A percentile compares a stretch with the other conserved stretches of the same genome.
Evolutionary conservation across 2,797 vertebrate genomes (phyloP).

Genomic region (Pogonophryne albipinna): DNA sequence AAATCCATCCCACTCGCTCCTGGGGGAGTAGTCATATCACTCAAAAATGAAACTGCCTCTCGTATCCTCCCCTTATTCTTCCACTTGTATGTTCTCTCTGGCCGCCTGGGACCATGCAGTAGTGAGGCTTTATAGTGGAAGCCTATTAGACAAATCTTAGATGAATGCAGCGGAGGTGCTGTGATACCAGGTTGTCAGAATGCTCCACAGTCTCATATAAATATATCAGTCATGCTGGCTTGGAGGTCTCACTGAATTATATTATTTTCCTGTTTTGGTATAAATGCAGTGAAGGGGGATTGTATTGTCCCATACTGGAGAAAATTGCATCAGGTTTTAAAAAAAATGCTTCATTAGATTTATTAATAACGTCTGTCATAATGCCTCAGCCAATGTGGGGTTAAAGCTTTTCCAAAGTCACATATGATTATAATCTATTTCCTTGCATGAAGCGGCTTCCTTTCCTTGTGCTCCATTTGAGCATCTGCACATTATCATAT

Average conservation of each 20-base stretch:
- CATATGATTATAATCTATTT: conserved; percentile 71
- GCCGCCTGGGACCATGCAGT: conserved; percentile 70
- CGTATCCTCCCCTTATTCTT: conserved; percentile 72
- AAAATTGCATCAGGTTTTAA: conserved; percentile 80
- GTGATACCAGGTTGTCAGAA: conserved; percentile 82
- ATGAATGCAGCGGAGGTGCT: conserved; percentile 77
- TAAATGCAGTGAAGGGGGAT: conserved; percentile 44
- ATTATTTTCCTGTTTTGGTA: conserved; percentile 75
- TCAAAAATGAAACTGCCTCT: conserved; percentile 78
- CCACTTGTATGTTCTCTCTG: conserved; percentile 62
- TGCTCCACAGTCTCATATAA: conserved; percentile 80
- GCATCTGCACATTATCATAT: conserved; percentile 69
- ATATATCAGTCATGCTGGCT: conserved; percentile 88
- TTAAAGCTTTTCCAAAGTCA: conserved; percentile 67
- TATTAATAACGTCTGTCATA: conserved; percentile 83
- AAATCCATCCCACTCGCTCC: conserved; percentile 79
- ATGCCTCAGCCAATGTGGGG: conserved; percentile 62
- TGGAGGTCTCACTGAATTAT: conserved; percentile 74
- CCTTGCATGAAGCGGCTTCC: conserved; percentile 51
- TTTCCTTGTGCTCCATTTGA: conserved; percentile 55
- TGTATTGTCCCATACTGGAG: conserved; percentile 61
- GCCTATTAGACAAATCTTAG: conserved; percentile 87
- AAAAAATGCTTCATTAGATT: conserved; percentile 80
- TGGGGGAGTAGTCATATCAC: conserved; percentile 80
- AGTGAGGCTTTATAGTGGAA: conserved; percentile 77